Percentiles rank a stretch among this genome's conserved stretches.
Conservation (phyloP, 2,888 invertebrate genomes). For the Molorchus minor region DNA sequence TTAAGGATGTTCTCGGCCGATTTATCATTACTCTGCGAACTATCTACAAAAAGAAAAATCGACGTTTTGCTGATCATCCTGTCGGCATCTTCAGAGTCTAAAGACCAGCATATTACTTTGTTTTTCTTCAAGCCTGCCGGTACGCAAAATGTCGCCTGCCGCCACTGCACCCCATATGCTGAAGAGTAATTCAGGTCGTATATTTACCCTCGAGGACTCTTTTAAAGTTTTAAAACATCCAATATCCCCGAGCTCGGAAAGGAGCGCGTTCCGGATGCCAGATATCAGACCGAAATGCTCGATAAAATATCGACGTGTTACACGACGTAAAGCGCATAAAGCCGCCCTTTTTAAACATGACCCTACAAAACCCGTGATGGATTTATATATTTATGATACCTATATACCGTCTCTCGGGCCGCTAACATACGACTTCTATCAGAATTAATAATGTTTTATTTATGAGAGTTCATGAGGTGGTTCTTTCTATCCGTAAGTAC, state of each 20-base stretch:
- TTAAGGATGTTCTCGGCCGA: too few relatives aligned
- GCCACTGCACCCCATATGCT: slow-evolving; percentile 8
- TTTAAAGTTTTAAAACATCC: slow-evolving; percentile 22
- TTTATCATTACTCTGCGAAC: too few relatives aligned
- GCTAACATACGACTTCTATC: slow-evolving; percentile 30
- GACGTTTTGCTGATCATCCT: too few relatives aligned
- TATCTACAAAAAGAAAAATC: too few relatives aligned
- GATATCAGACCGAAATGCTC: slow-evolving; percentile 9
- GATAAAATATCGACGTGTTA: slow-evolving; percentile 20
- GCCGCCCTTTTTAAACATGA: slow-evolving; percentile 18
- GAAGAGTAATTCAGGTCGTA: slow-evolving; percentile 14
- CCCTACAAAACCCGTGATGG: slow-evolving; percentile 26
- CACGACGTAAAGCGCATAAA: slow-evolving; percentile 4
- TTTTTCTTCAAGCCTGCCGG: too few relatives aligned
- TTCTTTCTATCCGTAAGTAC: too few relatives aligned
- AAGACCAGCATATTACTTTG: too few relatives aligned
- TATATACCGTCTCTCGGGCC: slow-evolving; percentile 25
- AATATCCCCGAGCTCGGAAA: slow-evolving; percentile 9
- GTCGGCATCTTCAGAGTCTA: too few relatives aligned
- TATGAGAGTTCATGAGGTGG: too few relatives aligned
- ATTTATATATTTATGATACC: slow-evolving; percentile 31
- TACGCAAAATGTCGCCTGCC: too few relatives aligned
- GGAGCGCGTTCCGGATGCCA: slow-evolving; percentile 2
- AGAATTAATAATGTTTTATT: slow-evolving; percentile 37
- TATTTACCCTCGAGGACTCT: slow-evolving; percentile 21